Evolutionary conservation across 1,140 invertebrate species (phyloP).

Genomic region (Panulirus ornatus): DNA sequence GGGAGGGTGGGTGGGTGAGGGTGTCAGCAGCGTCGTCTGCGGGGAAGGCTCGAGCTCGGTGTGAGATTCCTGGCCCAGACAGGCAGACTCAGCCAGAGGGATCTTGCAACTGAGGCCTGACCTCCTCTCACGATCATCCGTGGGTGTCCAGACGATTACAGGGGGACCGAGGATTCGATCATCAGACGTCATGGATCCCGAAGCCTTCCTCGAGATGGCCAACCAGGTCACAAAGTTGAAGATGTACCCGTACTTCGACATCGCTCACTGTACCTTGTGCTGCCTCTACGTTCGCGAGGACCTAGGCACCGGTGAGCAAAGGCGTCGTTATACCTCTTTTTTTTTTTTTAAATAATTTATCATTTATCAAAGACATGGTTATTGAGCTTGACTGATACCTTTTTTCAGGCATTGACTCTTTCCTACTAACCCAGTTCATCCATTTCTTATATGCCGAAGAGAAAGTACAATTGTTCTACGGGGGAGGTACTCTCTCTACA

Average conservation of each 20-base stretch:
- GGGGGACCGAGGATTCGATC: too few relatives aligned
- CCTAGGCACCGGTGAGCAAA: slow-evolving; percentile 88
- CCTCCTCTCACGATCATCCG: neutral
- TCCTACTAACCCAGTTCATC: too few relatives aligned
- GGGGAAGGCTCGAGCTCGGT: neutral
- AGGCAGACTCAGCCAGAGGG: too few relatives aligned
- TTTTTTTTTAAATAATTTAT: neutral
- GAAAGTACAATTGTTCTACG: too few relatives aligned
- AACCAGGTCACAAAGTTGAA: slow-evolving; percentile 99
- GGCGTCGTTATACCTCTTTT: neutral
- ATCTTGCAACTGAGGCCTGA: neutral
- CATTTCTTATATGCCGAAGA: too few relatives aligned
- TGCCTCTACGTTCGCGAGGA: slow-evolving; percentile 96
- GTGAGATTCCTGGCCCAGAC: too few relatives aligned
- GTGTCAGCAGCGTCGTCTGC: neutral
- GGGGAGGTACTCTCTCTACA: too few relatives aligned
- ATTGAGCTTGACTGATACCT: too few relatives aligned
- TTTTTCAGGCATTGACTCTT: too few relatives aligned
- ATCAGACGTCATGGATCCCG: slow-evolving; percentile 87
- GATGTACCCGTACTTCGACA: slow-evolving; percentile 99
- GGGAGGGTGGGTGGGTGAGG: neutral
- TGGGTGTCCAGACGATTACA: neutral
- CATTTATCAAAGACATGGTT: too few relatives aligned
- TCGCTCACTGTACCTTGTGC: slow-evolving; percentile 94
- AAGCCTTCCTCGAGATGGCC: slow-evolving; percentile 97